Conservation (phyloP, 2,888 invertebrate species). For the Tipula lateralis region DNA sequence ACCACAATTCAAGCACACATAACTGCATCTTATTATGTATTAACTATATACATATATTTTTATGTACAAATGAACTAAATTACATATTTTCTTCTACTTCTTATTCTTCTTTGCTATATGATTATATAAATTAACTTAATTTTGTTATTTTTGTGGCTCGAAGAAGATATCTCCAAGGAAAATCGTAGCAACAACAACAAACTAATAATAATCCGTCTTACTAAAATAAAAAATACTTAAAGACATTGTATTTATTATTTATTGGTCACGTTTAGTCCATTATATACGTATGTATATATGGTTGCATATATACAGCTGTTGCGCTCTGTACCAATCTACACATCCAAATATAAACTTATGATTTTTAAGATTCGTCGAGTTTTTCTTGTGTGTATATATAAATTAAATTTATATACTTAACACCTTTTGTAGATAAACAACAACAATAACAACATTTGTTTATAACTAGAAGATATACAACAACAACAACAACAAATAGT, state of each 20-base stretch:
- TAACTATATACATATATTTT: background rate
- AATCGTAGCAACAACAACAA: background rate
- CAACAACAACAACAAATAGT: background rate
- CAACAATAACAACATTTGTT: background rate
- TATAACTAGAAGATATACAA: background rate
- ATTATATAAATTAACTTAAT: slow-evolving; percentile 4
- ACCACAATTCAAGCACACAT: background rate
- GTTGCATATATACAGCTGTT: background rate
- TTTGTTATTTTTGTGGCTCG: slow-evolving; percentile 13
- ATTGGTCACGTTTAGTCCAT: slow-evolving; percentile 19
- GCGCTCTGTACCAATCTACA: background rate
- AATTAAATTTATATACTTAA: slow-evolving; percentile 2
- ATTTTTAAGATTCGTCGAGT: background rate
- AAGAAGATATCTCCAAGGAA: slow-evolving; percentile 9
- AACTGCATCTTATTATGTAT: background rate
- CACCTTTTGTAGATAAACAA: background rate
- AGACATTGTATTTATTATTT: slow-evolving; percentile 19
- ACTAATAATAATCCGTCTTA: background rate
- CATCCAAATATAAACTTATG: background rate
- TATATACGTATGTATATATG: background rate
- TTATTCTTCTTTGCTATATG: too few species aligned
- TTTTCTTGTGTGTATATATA: background rate
- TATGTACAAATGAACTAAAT: slow-evolving; percentile 4
- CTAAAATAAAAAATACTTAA: background rate
- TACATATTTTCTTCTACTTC: background rate